Evolutionary conservation across 2,888 invertebrate genomes (phyloP).

Genomic region (Pristionchus exspectatus): DNA sequence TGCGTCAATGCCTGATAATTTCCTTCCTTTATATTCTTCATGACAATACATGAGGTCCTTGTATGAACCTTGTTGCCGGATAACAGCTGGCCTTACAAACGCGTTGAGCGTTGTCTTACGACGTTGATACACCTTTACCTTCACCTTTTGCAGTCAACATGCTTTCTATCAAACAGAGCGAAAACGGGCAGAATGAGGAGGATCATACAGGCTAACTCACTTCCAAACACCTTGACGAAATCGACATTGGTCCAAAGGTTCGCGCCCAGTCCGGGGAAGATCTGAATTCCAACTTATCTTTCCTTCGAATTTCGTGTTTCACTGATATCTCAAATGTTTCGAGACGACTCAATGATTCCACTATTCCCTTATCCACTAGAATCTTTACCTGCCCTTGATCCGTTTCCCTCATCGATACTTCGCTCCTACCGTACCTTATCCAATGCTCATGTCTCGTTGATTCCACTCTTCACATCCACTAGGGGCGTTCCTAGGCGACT

Average conservation of each 20-base stretch:
- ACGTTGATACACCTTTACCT: no score
- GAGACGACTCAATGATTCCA: neutral
- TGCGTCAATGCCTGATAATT: no score
- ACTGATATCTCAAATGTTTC: neutral
- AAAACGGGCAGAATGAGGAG: neutral
- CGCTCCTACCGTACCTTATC: slow-evolving; percentile 31
- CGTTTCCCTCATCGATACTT: no score
- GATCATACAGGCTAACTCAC: neutral
- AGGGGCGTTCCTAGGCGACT: neutral
- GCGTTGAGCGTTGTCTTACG: no score
- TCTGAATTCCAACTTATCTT: neutral
- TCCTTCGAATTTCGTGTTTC: neutral
- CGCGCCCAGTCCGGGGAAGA: neutral
- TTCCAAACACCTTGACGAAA: neutral
- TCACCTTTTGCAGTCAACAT: no score
- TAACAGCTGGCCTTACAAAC: no score
- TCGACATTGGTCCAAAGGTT: neutral
- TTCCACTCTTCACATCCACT: neutral
- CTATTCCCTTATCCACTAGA: no score
- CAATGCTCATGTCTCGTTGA: neutral
- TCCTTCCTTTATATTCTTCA: no score
- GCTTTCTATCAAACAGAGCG: no score
- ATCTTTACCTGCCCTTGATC: no score
- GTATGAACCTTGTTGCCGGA: no score
- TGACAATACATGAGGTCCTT: no score